Conservation (phyloP, 2,113 vertebrate species). For the Psittacula cyanocephala region DNA sequence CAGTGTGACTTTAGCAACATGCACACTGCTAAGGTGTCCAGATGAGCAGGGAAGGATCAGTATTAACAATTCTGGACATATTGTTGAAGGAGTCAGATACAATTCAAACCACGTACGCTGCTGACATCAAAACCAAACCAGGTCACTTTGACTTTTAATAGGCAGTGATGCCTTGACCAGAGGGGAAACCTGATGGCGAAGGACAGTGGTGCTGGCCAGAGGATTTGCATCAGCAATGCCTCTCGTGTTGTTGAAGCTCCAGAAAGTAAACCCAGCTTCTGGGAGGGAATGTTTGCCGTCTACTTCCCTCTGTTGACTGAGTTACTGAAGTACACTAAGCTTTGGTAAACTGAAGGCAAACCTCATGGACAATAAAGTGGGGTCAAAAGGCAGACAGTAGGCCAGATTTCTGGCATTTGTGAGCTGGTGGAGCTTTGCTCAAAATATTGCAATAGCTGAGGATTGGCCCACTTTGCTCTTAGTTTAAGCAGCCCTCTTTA, state of each 20-base stretch:
- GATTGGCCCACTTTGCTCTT: background rate
- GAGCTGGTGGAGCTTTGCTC: background rate
- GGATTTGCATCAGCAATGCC: background rate
- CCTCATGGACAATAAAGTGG: background rate
- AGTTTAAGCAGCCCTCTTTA: background rate
- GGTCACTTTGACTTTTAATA: background rate
- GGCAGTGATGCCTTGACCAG: background rate
- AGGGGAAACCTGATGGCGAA: background rate
- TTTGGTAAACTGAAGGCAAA: background rate
- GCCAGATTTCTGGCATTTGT: background rate
- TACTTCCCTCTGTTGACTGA: conserved; percentile 56
- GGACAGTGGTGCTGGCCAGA: background rate
- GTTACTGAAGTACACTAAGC: background rate
- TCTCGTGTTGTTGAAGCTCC: background rate
- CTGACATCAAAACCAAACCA: background rate
- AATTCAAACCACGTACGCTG: background rate
- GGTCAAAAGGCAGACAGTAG: background rate
- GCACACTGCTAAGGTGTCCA: background rate
- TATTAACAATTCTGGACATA: background rate
- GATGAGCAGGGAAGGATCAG: background rate
- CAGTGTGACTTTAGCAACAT: background rate
- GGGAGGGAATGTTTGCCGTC: conserved; percentile 21
- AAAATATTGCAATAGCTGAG: background rate
- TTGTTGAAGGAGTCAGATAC: background rate
- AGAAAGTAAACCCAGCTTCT: background rate